Base-by-base conservation (phyloP, 2,113 vertebrate genomes). In the Leptobrachium ailaonicum region DNA sequence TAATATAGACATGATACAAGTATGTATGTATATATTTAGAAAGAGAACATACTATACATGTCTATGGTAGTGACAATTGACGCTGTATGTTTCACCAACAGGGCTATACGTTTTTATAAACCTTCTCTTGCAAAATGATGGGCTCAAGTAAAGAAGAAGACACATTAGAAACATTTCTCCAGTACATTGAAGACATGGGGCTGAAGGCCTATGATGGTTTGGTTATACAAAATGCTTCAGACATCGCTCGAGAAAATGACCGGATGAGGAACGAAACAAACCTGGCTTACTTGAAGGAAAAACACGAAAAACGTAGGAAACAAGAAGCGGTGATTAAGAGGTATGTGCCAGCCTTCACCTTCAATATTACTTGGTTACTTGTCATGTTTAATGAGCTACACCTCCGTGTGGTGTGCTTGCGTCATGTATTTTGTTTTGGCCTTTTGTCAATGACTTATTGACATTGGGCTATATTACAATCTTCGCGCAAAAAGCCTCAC, bases 211-310 rank as follows among this genome's bases (percentile, higher is more conserved):
- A 99, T 0, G 97, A 99, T 12, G 93, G 94, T 71, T 91, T 99
- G 86, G 98, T 99, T 67, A 98, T 99, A 87, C 98, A 99, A 84
- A 99, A 99, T 5, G 98, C 98, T 43, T 98, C 97, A 0, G 98
- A 99, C 90, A 99, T 99, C 70, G 95, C 97, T 82, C 91, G 98
- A 63, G 98, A 99, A 89, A 98, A 95, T 3, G 97, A 99, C 86
- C 95, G 97, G 64, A 84, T 98, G 82, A 95, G 97, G 76, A 97
- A 96, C 82, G 95, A 98, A 88, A 95, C 94, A 66, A 96, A 97
- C 85, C 91, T 96, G 93, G 92, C 95, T 71, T 98, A 98, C 88
- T 87, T 97, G 84, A 96, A 97, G 89, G 97, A 99, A 80, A 97
- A 98, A 88, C 95, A 94, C 77, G 95, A 96, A 88, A 98, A 98